Percentiles rank a stretch among this genome's conserved stretches.
Conservation (phyloP, 2,113 vertebrate genomes). For the Grammomys dolichurus region DNA sequence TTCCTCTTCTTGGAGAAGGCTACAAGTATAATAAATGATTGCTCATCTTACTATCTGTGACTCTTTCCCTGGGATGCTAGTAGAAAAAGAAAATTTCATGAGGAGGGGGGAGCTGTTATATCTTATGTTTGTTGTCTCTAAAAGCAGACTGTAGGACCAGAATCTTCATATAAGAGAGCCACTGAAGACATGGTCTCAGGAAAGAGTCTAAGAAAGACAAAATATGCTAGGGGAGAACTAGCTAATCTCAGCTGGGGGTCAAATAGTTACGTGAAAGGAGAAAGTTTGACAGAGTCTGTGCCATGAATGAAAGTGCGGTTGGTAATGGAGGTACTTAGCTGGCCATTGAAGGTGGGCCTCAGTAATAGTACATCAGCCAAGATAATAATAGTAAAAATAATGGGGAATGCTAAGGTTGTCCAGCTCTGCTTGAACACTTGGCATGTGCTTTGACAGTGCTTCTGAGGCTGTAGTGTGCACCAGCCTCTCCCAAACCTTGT, state of each 20-base stretch:
- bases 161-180: not conserved
- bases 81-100: slow-evolving; percentile 18
- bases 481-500: not conserved
- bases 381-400: not conserved
- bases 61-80: not conserved
- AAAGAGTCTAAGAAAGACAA: not conserved
- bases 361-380: not conserved
- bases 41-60: not conserved
- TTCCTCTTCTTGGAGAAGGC: not conserved
- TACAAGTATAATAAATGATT: not conserved
- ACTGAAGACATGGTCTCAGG: not conserved
- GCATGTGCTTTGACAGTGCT: not conserved
- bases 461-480: not conserved
- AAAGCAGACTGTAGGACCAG: not conserved
- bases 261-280: not conserved
- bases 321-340: no score
- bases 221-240: not conserved
- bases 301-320: not conserved
- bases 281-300: not conserved
- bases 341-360: not conserved
- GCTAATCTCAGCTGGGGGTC: not conserved
- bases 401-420: not conserved
- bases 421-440: not conserved
- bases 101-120: not conserved
- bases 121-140: not conserved